These are phyloP conservation scores for Drosophila algonquin DNA, from an alignment of 2,888 invertebrate species.

Conservation along the genomic window DNA sequence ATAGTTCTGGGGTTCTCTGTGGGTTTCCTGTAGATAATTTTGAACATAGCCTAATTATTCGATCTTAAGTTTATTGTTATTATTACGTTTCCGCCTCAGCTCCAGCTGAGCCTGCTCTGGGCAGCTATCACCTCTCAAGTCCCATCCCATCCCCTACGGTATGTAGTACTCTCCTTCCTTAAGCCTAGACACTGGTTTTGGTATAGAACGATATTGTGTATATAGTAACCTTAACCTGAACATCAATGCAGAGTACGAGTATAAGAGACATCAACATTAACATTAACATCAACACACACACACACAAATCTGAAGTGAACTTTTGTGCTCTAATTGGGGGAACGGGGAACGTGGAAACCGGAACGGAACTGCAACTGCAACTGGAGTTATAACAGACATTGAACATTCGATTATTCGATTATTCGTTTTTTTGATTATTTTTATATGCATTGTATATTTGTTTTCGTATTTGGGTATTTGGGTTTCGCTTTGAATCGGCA, in stretches of 20 bases:
- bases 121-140: conserved; percentile 11
- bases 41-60: conserved; percentile 2
- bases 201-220: not conserved
- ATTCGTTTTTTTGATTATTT: not conserved
- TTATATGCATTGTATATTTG: not conserved
- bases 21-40: conserved; percentile 50
- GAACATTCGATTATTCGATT: not conserved
- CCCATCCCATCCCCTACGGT: not conserved
- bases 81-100: not conserved
- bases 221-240: conserved; percentile 1
- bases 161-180: not conserved
- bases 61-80: conserved; percentile 19
- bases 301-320: too few species aligned
- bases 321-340: not conserved
- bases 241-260: not conserved
- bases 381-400: not conserved
- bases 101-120: not conserved
- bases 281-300: conserved; percentile 5
- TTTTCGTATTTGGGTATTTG: not conserved
- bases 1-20: not conserved
- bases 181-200: not conserved
- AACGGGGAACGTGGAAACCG: too few species aligned
- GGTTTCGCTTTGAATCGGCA: not conserved
- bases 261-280: not conserved
- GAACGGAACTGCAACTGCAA: not conserved